Percentiles rank a stretch among this genome's conserved stretches.
Conservation (phyloP, 1,140 invertebrate genomes). For the Trinorchestia longiramus region DNA sequence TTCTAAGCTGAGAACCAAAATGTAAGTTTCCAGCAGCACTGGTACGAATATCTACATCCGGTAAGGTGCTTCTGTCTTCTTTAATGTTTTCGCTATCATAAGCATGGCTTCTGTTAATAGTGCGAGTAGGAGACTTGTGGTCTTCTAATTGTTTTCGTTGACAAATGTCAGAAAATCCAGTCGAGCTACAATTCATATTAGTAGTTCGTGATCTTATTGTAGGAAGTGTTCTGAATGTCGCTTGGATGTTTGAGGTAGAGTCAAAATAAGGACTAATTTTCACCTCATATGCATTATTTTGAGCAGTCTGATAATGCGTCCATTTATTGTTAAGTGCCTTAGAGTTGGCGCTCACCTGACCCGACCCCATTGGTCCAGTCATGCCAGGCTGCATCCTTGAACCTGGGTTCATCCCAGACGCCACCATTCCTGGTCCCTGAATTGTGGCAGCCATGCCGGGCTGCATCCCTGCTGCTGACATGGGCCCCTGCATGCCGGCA, state of each 20-base stretch:
- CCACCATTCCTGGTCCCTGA: constrained; percentile 48
- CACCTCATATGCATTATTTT: background rate
- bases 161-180: too few species aligned
- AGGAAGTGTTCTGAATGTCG: background rate
- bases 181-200: background rate
- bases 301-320: background rate
- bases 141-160: too few species aligned
- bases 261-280: background rate
- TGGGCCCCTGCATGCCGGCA: constrained; percentile 58
- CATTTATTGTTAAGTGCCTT: background rate
- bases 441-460: constrained; percentile 60
- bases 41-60: too few species aligned
- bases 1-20: too few species aligned
- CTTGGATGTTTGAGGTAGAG: background rate
- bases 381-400: constrained; percentile 55
- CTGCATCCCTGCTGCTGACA: constrained; percentile 55
- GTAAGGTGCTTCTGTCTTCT: too few species aligned
- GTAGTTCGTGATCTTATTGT: background rate
- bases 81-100: too few species aligned
- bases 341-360: constrained; percentile 57
- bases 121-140: too few species aligned
- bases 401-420: constrained; percentile 55
- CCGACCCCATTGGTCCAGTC: constrained; percentile 50
- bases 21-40: too few species aligned
- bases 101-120: too few species aligned